Base-by-base conservation (phyloP, 2,888 invertebrate genomes). In the Doris montereyensis region DNA sequence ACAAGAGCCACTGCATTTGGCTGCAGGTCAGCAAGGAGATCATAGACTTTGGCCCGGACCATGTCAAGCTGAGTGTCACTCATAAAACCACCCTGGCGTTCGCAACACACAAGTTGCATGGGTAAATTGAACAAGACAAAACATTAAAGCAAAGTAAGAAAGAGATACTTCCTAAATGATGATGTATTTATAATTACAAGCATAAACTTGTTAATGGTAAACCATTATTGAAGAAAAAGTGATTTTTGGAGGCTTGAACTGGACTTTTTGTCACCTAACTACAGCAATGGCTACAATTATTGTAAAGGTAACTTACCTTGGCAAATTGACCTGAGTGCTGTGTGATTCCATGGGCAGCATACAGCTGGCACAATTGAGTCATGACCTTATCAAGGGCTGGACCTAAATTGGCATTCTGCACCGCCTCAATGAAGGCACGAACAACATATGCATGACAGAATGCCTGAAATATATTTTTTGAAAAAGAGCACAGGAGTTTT, bases 1-100 rank as follows among this genome's bases (percentile, higher is more conserved):
- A 97, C 97, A 26, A 98, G 93, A 0, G 95, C 95, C 0, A 98
- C 95, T 0, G 97, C 97, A 91, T 98, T 95, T 2, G 96, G 96
- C 68, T 98, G 94, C 65, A 98, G 92, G 35, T 93, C 93, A 0
- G 92, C 92, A 79, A 98, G 92, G 58, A 95, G 91, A 35, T 94
- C 93, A 87, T 95, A 95, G 83, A 96, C 93, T 92, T 95, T 95
- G 74, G 90, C 91, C 88, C 95, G 95, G 57, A 97, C 86, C 21
- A 93, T 90, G 77, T 85, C 86, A 2, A 93, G 88, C 81, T 93
- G 91, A 2, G 82, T 73, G 32, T 88, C 81, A 34, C 87, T 91
- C 77, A 94, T 81, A 80, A 92, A 94, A 17, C 95, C 95, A 91
- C 94, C 95, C 95, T 96, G 82, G 35, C 3, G 65, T 41, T 5